A percentile compares a stretch with the other conserved stretches of the same genome.
phyloP scores from a whole-genome alignment of 2,888 invertebrate species.

The Biston betularia region DNA sequence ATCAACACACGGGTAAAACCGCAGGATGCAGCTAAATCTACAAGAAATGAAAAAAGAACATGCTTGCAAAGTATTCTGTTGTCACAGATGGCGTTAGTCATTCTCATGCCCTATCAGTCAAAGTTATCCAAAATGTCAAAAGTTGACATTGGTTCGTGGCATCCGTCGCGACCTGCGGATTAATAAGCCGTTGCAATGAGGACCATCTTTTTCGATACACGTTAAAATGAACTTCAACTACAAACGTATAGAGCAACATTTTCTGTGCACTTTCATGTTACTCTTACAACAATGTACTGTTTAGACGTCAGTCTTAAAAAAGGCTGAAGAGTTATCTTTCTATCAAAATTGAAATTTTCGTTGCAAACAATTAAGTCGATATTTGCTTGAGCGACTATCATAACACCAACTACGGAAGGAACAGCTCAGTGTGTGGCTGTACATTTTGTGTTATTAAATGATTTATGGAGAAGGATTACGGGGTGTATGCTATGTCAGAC shows the following conservation, averaged over 20 bases:
- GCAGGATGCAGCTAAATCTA: no score
- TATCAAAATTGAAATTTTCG: constrained; percentile 47
- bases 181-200: constrained; percentile 66
- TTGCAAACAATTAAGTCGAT: constrained; percentile 44
- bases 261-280: constrained; percentile 52
- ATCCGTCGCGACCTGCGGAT: constrained; percentile 73
- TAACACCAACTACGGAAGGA: constrained; percentile 78
- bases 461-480: constrained; percentile 84
- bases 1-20: no score
- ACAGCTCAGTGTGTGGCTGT: constrained; percentile 83
- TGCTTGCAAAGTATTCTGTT: no score
- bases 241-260: constrained; percentile 51
- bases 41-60: no score
- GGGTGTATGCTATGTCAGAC: constrained; percentile 55
- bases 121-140: constrained; percentile 80
- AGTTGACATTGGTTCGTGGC: constrained; percentile 82
- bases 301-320: constrained; percentile 59
- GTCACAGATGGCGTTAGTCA: constrained; percentile 60
- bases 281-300: constrained; percentile 57
- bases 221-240: constrained; percentile 54
- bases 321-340: constrained; percentile 51
- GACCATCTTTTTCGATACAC: constrained; percentile 41
- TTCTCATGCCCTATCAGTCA: constrained; percentile 78
- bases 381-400: constrained; percentile 50
- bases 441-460: constrained; percentile 86